These are phyloP conservation scores for Pseudopipra pipra DNA, from an alignment of 2,113 vertebrate genomes.

Conservation along the genomic window DNA sequence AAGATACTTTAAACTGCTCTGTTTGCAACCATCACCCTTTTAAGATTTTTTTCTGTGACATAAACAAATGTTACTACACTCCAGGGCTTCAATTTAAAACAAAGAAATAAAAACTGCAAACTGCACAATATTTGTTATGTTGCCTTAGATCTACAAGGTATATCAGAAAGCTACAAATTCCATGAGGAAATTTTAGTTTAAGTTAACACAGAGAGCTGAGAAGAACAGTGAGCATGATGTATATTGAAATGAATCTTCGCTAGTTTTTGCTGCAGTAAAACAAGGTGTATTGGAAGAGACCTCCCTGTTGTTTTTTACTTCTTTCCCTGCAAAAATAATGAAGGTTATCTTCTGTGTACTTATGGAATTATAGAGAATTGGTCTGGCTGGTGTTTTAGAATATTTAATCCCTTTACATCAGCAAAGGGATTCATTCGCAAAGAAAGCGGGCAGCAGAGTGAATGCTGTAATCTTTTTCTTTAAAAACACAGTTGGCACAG, in stretches of 20 bases:
- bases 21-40: not conserved
- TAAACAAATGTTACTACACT: not conserved
- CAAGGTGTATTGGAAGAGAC: not conserved
- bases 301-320: not conserved
- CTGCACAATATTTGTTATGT: not conserved
- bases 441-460: not conserved
- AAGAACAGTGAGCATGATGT: not conserved
- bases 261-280: not conserved
- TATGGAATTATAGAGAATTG: not conserved
- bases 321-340: not conserved
- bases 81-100: not conserved
- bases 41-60: not conserved
- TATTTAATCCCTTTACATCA: slow-evolving; percentile 33
- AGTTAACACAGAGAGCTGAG: not conserved
- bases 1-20: not conserved
- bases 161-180: not conserved
- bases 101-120: not conserved
- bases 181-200: not conserved
- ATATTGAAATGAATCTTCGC: not conserved
- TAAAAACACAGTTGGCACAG: slow-evolving; percentile 27
- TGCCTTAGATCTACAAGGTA: not conserved
- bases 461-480: slow-evolving; percentile 41
- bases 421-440: not conserved
- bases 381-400: not conserved
- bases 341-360: not conserved